Conservation (phyloP, 2,113 vertebrate species). For the Ageneiosus marmoratus region DNA sequence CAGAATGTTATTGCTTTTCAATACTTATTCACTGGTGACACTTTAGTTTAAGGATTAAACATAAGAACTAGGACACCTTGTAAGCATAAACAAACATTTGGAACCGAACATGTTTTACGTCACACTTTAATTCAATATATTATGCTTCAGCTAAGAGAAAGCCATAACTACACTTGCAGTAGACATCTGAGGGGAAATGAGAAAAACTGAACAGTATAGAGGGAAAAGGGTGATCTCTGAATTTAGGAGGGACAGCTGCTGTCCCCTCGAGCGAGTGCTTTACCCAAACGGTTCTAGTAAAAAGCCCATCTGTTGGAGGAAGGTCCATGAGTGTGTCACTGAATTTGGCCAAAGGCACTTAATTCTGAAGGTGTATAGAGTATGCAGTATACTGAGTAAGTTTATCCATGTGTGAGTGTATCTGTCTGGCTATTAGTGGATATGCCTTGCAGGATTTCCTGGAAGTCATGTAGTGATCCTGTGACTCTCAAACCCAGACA, state of each 20-base stretch:
- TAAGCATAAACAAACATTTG: not conserved
- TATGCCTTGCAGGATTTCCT: slow-evolving; percentile 61
- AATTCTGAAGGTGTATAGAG: slow-evolving; percentile 45
- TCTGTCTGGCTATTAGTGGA: slow-evolving; percentile 57
- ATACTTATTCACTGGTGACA: slow-evolving; percentile 34
- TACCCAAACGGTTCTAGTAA: slow-evolving; percentile 72
- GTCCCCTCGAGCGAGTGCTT: slow-evolving; percentile 71
- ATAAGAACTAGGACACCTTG: slow-evolving; percentile 2
- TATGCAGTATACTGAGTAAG: slow-evolving; percentile 1
- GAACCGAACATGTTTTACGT: not conserved
- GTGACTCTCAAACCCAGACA: slow-evolving; percentile 7
- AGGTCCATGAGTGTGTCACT: slow-evolving; percentile 65
- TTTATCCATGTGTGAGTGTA: slow-evolving; percentile 24
- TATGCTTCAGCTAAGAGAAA: not conserved
- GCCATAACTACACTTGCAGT: slow-evolving; percentile 4
- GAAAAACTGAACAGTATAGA: slow-evolving; percentile 11
- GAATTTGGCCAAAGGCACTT: slow-evolving; percentile 69
- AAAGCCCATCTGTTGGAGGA: slow-evolving; percentile 74
- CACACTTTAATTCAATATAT: not conserved
- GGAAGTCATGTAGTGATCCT: slow-evolving; percentile 9
- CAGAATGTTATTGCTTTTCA: slow-evolving; percentile 43
- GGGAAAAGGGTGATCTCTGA: slow-evolving; percentile 52
- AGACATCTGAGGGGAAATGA: not conserved
- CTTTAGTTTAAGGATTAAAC: slow-evolving; percentile 23
- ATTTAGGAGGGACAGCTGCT: slow-evolving; percentile 74